These are phyloP conservation scores for Ptyas mucosa DNA, from an alignment of 2,113 vertebrate genomes.

Conservation along the genomic window DNA sequence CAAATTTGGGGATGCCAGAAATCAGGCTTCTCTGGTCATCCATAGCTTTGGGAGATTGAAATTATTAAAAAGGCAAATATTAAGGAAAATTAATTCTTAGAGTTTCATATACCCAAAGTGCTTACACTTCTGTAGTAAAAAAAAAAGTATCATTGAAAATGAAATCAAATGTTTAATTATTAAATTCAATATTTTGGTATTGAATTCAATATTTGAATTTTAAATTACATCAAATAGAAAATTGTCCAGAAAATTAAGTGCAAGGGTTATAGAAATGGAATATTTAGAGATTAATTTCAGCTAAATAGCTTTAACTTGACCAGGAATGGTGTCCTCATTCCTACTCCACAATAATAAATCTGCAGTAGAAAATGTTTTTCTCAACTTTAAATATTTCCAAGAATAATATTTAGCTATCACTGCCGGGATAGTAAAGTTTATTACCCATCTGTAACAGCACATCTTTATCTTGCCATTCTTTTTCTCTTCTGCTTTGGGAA, in stretches of 20 bases:
- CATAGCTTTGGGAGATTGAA: not conserved
- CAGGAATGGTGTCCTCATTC: not conserved
- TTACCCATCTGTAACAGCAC: conserved; percentile 14
- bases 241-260: not conserved
- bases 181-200: not conserved
- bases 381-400: conserved; percentile 31
- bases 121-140: not conserved
- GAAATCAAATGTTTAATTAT: not conserved
- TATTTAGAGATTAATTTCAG: not conserved
- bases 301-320: not conserved
- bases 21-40: not conserved
- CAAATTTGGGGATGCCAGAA: not conserved
- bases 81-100: not conserved
- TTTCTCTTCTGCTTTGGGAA: not conserved
- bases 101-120: not conserved
- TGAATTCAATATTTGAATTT: not conserved
- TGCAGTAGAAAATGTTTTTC: conserved; percentile 45
- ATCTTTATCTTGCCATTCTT: not conserved
- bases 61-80: not conserved
- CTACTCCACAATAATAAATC: not conserved
- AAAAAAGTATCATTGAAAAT: not conserved
- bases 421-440: conserved; percentile 14
- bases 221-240: not conserved
- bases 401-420: conserved; percentile 12
- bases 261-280: not conserved